Evolutionary conservation across 2,888 invertebrate genomes (phyloP).

Genomic region (Cancer borealis): DNA sequence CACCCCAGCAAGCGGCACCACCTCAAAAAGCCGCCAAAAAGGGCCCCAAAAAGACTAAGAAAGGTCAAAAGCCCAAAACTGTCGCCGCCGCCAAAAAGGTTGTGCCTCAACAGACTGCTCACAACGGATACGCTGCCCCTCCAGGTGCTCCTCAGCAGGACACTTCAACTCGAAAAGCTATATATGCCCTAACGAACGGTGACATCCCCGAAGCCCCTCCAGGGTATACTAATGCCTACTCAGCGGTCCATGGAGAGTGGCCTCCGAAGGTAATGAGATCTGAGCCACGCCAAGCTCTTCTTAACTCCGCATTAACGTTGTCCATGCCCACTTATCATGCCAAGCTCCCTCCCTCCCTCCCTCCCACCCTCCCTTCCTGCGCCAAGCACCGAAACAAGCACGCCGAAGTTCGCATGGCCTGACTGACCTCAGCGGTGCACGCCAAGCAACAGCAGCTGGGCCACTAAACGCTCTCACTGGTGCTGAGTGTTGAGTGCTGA

Average conservation of each 20-base stretch:
- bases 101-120: background rate
- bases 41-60: background rate
- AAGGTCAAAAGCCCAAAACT: background rate
- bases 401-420: background rate
- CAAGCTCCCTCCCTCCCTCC: background rate
- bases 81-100: background rate
- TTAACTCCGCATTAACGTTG: background rate
- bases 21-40: background rate
- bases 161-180: background rate
- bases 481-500: background rate
- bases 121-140: background rate
- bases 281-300: constrained; percentile 1
- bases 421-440: background rate
- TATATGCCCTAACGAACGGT: background rate
- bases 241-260: constrained; percentile 62
- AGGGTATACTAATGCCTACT: constrained; percentile 63
- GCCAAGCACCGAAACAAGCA: constrained; percentile 9
- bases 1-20: background rate
- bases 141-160: background rate
- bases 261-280: constrained; percentile 67
- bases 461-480: background rate
- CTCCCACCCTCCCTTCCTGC: background rate
- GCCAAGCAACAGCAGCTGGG: background rate
- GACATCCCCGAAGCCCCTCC: background rate
- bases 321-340: background rate